phyloP scores from a whole-genome alignment of 2,113 vertebrate genomes.

The Vanacampus margaritifer region DNA sequence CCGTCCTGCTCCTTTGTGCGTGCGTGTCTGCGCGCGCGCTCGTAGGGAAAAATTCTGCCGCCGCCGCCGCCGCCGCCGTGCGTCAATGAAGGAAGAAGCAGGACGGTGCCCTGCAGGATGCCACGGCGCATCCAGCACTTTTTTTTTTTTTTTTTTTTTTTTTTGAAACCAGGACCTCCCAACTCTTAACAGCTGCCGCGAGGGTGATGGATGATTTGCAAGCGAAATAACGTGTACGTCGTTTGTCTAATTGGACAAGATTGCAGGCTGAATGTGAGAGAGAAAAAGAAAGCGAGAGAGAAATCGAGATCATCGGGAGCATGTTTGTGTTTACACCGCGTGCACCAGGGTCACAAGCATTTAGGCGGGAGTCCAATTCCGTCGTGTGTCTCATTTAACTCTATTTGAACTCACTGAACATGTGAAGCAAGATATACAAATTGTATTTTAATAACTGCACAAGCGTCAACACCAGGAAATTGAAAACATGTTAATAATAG shows the following conservation, averaged over 20 bases:
- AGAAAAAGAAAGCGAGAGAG: background rate
- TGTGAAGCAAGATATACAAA: too few relatives aligned
- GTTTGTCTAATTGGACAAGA: conserved; percentile 7
- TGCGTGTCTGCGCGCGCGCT: conserved; percentile 27
- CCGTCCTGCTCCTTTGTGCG: conserved; percentile 62
- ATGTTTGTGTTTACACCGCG: background rate
- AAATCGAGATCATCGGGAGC: background rate
- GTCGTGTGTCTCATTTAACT: background rate
- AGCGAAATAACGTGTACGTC: conserved; percentile 4
- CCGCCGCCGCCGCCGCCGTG: conserved; percentile 14
- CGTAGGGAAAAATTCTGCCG: conserved; percentile 16
- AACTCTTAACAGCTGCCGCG: background rate
- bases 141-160: background rate
- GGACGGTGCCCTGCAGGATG: conserved; percentile 59
- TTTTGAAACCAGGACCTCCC: background rate
- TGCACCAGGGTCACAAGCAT: background rate
- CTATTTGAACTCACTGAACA: too few relatives aligned
- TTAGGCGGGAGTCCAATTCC: background rate
- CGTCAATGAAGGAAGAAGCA: conserved; percentile 54
- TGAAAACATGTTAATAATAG: too few relatives aligned
- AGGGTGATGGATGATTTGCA: conserved; percentile 2
- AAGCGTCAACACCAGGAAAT: too few relatives aligned
- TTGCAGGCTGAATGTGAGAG: background rate
- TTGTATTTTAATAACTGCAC: too few relatives aligned
- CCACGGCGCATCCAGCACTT: background rate